A percentile compares a stretch with the other conserved stretches of the same genome.
Conservation (phyloP, 2,888 invertebrate genomes). For the Amiota mariae region DNA sequence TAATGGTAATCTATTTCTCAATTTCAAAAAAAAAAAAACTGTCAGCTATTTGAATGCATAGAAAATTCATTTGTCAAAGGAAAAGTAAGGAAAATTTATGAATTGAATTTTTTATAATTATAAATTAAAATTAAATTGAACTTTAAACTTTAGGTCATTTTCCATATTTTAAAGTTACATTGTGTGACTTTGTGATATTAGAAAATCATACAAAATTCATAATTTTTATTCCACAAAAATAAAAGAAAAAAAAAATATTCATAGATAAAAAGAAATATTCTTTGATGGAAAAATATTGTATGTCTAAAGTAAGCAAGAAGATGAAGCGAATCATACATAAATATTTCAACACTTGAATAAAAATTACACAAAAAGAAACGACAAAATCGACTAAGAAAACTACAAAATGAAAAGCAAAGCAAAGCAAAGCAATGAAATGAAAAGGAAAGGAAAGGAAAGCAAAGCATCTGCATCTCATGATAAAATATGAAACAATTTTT, state of each 20-base stretch:
- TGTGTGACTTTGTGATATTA: neutral
- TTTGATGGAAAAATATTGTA: too few relatives aligned
- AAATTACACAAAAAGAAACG: constrained; percentile 56
- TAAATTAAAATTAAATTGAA: constrained; percentile 14
- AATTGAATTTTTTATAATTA: neutral
- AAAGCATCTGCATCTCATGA: neutral
- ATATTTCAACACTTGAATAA: constrained; percentile 65
- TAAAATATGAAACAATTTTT: constrained; percentile 9
- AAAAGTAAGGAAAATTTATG: neutral
- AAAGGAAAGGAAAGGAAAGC: neutral
- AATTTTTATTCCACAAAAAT: neutral
- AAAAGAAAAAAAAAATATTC: neutral
- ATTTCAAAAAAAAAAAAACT: neutral
- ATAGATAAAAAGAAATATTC: neutral
- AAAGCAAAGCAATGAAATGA: neutral
- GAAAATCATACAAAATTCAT: neutral
- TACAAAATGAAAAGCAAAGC: neutral
- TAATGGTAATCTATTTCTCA: constrained; percentile 2
- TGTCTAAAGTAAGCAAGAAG: neutral
- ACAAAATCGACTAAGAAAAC: constrained; percentile 3
- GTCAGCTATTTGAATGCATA: constrained; percentile 13
- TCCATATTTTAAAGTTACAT: neutral
- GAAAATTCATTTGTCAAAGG: constrained; percentile 7
- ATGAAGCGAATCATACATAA: constrained; percentile 53
- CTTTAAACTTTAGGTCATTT: constrained; percentile 8